phyloP scores from a whole-genome alignment of 2,888 invertebrate genomes.

The Dascillus cervinus region DNA sequence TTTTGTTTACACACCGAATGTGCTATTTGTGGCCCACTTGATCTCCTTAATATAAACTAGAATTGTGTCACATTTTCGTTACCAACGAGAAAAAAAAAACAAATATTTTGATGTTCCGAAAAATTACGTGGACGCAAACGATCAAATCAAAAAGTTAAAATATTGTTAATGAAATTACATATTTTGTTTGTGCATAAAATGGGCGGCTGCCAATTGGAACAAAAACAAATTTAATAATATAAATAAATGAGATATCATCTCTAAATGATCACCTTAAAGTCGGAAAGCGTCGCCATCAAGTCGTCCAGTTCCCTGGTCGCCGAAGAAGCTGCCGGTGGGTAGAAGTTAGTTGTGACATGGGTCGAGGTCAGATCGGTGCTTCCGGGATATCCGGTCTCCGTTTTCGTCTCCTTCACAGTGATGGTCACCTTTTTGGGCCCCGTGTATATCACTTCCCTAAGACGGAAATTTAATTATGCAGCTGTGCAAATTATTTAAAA shows the following conservation, averaged over 20 bases:
- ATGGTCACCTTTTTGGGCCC: constrained; percentile 51
- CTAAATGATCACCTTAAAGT: constrained; percentile 84
- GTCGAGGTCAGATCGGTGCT: constrained; percentile 47
- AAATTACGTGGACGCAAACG: too few species aligned
- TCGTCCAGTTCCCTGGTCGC: constrained; percentile 94
- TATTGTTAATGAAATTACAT: too few species aligned
- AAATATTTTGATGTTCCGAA: too few species aligned
- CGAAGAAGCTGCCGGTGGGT: constrained; percentile 59
- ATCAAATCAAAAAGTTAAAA: too few species aligned
- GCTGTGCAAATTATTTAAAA: too few species aligned
- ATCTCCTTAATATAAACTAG: too few species aligned
- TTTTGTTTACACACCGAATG: too few species aligned
- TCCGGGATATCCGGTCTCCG: constrained; percentile 48
- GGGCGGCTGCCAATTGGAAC: constrained; percentile 8
- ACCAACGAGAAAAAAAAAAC: too few species aligned
- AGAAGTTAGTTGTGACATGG: constrained; percentile 47
- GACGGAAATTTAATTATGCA: constrained; percentile 4
- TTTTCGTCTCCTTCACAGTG: constrained; percentile 53
- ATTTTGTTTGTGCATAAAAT: too few species aligned
- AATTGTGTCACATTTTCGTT: too few species aligned
- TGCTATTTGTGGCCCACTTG: too few species aligned
- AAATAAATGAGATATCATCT: too few species aligned
- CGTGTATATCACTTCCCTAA: constrained; percentile 40
- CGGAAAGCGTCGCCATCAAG: constrained; percentile 90
- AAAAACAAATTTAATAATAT: constrained; percentile 4